Percentiles rank a stretch among this genome's conserved stretches.
Conservation (phyloP, 2,888 invertebrate genomes). For the Entomobrya proxima region DNA sequence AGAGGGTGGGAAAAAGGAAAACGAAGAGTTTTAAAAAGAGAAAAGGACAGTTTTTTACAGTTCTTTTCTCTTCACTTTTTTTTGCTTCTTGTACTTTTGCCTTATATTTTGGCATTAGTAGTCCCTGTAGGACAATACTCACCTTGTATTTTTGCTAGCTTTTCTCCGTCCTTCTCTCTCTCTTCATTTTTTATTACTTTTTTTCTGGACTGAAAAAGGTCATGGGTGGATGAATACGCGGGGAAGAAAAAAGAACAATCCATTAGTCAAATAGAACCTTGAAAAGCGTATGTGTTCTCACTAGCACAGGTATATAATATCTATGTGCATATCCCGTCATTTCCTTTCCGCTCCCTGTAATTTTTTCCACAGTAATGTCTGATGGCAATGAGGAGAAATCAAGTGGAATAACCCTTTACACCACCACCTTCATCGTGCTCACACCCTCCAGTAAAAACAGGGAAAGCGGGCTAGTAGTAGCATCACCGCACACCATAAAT, state of each 20-base stretch:
- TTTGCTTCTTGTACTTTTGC: not conserved
- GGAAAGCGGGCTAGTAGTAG: not conserved
- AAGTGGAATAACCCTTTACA: slow-evolving; percentile 12
- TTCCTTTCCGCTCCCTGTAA: not conserved
- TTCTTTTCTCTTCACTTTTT: too few species aligned
- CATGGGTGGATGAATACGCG: not conserved
- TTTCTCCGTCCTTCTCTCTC: not conserved
- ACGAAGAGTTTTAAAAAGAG: not conserved
- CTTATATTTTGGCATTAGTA: not conserved
- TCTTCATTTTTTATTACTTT: slow-evolving; percentile 20
- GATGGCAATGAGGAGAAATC: not conserved
- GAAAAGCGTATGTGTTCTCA: not conserved
- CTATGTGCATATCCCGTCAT: not conserved
- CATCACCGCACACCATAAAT: slow-evolving; percentile 14
- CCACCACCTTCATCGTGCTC: not conserved
- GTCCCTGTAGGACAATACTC: slow-evolving; percentile 1
- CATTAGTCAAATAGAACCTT: slow-evolving; percentile 6
- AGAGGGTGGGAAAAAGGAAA: not conserved
- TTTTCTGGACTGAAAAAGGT: not conserved
- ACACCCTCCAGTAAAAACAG: not conserved
- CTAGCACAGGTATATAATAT: too few species aligned
- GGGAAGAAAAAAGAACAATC: not conserved
- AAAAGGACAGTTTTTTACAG: not conserved
- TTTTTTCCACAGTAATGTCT: not conserved
- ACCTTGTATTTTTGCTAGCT: slow-evolving; percentile 2